Base-by-base conservation (phyloP, 2,888 invertebrate genomes). In the Andrena hattorfiana region DNA sequence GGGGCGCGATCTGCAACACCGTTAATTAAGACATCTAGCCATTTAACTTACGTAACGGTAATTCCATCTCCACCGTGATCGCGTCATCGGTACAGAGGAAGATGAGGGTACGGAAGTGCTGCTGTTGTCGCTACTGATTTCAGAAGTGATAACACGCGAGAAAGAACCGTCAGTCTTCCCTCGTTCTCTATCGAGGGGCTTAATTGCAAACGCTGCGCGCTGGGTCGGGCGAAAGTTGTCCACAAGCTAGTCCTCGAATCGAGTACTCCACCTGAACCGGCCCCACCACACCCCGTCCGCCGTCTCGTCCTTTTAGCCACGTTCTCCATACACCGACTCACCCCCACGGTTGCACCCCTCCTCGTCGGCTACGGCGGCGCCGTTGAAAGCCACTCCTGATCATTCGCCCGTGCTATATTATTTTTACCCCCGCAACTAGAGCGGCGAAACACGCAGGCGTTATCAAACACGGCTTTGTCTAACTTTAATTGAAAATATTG, bases 401-500 rank as follows among this genome's bases (percentile, higher is more conserved):
- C 91, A 87, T 74, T 87, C 86, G 91, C 87, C 89, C 90, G 89
- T 90, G 88, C 88, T 87, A 85, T 89, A 89, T 90, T 91, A 92
- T 92, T 92, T 92, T 92, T 92, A 90, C 89, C 90, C 89, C 83
- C 87, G 86, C 89, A 92, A 92, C 91, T 92, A 88, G 92, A 91
- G 90, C 91, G 90, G 88, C 87, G 90, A 89, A 91, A 91, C 89
- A 89, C 88, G 89, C 85, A 78, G 84, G 89, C 90, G 92, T 90
- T 92, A 92, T 92, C 90, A 87, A 89, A 87, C 90, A 81, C 77
- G 89, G 89, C 93, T 91, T 94, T 94, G 94, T 94, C 90, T 89
- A 92, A 92, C 91, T 93, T 93, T 94, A 93, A 94, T 94, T 94
- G 93, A 94, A 94, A 94, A 94, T 94, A 93, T 94, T 92, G 93